Conservation (phyloP, 2,888 invertebrate species). For the Mylabris sibirica region DNA sequence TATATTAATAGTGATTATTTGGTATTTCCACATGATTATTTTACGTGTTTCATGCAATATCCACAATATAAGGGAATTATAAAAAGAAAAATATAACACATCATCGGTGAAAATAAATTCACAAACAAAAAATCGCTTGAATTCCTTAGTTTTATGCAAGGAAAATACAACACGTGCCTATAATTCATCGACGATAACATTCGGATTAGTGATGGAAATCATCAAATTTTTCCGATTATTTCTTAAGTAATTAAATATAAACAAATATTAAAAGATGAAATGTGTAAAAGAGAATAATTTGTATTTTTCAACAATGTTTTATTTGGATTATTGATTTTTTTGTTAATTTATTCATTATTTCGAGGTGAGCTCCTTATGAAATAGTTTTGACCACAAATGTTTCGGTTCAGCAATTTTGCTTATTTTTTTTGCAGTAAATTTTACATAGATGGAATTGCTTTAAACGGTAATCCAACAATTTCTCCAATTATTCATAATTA, state of each 20-base stretch:
- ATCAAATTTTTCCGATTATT: too few relatives aligned
- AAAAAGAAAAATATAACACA: not conserved
- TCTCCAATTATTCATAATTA: not conserved
- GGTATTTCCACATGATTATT: not conserved
- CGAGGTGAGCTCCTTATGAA: constrained; percentile 41
- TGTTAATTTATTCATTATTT: constrained; percentile 46
- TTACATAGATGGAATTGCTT: too few relatives aligned
- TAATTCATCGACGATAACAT: not conserved
- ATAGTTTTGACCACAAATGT: constrained; percentile 31
- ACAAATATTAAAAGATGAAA: too few relatives aligned
- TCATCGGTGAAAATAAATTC: constrained; percentile 8
- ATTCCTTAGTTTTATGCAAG: not conserved
- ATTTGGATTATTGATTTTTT: constrained; percentile 39
- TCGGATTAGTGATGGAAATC: not conserved
- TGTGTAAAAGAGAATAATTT: not conserved
- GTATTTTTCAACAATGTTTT: constrained; percentile 12
- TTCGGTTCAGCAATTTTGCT: not conserved
- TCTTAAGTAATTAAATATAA: not conserved
- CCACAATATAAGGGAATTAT: not conserved
- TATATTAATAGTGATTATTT: not conserved
- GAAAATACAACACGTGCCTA: not conserved
- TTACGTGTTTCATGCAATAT: constrained; percentile 27
- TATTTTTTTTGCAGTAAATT: not conserved
- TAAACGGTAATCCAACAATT: not conserved
- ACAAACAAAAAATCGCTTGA: not conserved